Evolutionary conservation across 2,797 vertebrate species (phyloP), one percentile per base, ranked within the genome.

Genomic region (Phoeniculus purpureus): DNA sequence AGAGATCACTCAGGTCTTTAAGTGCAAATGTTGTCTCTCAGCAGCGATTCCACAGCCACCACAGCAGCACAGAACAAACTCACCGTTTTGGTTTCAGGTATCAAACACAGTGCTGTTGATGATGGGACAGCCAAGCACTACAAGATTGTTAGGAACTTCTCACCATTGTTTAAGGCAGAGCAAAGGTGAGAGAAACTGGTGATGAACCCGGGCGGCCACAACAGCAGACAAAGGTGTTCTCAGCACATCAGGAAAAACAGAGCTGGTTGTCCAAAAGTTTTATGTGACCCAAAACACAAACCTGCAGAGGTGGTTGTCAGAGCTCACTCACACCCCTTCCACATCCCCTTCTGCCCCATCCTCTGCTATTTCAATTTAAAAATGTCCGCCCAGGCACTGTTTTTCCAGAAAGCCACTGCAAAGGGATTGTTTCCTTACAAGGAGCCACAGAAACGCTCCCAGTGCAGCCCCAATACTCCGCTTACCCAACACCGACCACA

Each of bases 251-350:
- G 29, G 26, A 15, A 62, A 45, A 48, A 3, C 3, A 1, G 20
- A 31, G 22, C 34, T 0, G 0, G 15, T 45, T 47, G 9, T n/a
- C 68, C 58, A 31, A 10, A 55, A 71, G 31, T 31, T 78, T 15
- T 22, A 15, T 1, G 18, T 1, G 73, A 54, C 14, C 27, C 4
- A 48, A 58, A 71, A 29, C 32, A 9, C 51, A 37, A 40, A 27
- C 50, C 76, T 54, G 22, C 58, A 11, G 10, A 31, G 1, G 1
- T 1, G 17, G 0, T 2, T 10, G n/a, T 4, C 72, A 29, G 29
- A 27, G 4, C 0, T 0, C 5, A 1, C 5, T 8, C 10, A 4
- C 12, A 7, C 1, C 1, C 20, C 52, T 40, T 51, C 10, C 2
- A 3, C 5, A n/a, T 37, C 3, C 3, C 7, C 3, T 7, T 31